Conservation (phyloP, 2,888 invertebrate genomes). For the Morinoia aosen region DNA sequence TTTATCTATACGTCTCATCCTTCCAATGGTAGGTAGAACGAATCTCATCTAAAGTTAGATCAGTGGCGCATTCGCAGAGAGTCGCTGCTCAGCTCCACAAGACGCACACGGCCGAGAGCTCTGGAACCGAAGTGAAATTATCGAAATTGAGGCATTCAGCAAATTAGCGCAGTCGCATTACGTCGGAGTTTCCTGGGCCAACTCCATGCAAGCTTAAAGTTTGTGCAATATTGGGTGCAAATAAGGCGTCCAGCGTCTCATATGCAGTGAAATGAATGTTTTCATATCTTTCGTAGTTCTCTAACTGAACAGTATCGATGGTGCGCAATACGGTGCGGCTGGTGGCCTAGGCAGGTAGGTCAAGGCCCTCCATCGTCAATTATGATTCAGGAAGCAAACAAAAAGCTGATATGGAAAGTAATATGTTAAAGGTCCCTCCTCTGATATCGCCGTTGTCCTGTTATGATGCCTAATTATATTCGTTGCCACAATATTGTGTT, state of each 20-base stretch:
- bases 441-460: no score
- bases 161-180: background rate
- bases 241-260: background rate
- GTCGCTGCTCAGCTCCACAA: background rate
- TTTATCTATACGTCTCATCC: no score
- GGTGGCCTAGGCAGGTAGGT: no score
- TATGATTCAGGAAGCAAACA: no score
- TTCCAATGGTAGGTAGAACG: background rate
- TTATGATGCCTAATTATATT: no score
- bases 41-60: background rate
- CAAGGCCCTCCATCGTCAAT: no score
- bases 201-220: background rate
- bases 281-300: background rate
- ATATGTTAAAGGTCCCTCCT: no score
- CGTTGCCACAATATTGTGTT: no score
- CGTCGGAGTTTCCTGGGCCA: background rate
- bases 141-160: background rate
- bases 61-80: background rate
- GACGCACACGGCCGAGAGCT: background rate
- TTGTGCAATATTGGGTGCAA: background rate
- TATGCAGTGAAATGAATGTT: background rate
- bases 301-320: no score
- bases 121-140: background rate
- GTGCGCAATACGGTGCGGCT: no score
- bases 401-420: no score